Conservation (phyloP, 2,797 vertebrate species). For the Darevskia mixta region DNA sequence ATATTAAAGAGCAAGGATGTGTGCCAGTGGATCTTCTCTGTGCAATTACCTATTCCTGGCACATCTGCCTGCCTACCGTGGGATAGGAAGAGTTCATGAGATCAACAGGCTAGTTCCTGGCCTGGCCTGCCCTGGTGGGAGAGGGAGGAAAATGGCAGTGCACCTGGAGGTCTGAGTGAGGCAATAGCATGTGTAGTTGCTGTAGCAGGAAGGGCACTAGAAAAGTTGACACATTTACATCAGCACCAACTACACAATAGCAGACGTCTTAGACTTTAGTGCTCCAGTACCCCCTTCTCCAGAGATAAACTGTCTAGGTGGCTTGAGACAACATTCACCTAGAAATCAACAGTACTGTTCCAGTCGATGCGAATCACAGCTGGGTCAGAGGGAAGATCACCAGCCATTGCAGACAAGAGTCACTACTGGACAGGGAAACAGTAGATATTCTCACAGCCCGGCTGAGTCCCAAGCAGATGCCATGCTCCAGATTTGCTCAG, state of each 20-base stretch:
- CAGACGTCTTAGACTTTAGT: slow-evolving; percentile 39
- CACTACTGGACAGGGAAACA: slow-evolving; percentile 55
- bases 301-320: slow-evolving; percentile 15
- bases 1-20: slow-evolving; percentile 11
- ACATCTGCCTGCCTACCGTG: slow-evolving; percentile 23
- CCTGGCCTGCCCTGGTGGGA: neutral
- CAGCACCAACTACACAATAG: slow-evolving; percentile 52
- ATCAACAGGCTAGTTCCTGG: slow-evolving; percentile 16
- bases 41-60: slow-evolving; percentile 8
- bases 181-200: slow-evolving; percentile 43
- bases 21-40: slow-evolving; percentile 12
- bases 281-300: slow-evolving; percentile 39
- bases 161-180: neutral
- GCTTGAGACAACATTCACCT: slow-evolving; percentile 10
- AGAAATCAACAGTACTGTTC: slow-evolving; percentile 4
- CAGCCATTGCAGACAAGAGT: slow-evolving; percentile 69
- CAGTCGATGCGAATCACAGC: slow-evolving; percentile 49
- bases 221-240: slow-evolving; percentile 51
- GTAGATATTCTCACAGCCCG: slow-evolving; percentile 3
- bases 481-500: slow-evolving; percentile 25
- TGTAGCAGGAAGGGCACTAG: slow-evolving; percentile 56
- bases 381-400: slow-evolving; percentile 56
- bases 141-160: slow-evolving; percentile 37
- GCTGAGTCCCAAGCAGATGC: slow-evolving; percentile 21
- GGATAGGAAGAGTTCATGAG: slow-evolving; percentile 22